phyloP scores from a whole-genome alignment of 2,797 vertebrate species.

The Erithacus rubecula region DNA sequence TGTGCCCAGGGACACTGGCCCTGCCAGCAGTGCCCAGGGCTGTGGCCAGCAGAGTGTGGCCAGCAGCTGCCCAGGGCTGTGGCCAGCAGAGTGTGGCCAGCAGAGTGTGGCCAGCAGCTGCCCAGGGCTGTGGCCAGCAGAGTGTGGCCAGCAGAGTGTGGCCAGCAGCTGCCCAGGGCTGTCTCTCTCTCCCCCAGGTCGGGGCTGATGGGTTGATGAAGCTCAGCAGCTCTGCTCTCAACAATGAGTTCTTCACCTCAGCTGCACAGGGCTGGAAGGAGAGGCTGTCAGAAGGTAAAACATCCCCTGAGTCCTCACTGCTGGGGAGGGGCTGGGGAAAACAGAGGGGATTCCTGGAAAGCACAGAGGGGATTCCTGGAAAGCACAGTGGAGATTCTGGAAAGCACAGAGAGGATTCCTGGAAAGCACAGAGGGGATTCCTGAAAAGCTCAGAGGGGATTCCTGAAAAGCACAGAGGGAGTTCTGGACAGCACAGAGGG shows the following conservation, averaged over 20 bases:
- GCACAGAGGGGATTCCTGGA: no score
- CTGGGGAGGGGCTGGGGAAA: not conserved
- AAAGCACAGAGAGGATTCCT: no score
- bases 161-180: not conserved
- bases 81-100: not conserved
- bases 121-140: not conserved
- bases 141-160: not conserved
- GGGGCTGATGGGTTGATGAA: conserved; percentile 90
- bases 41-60: not conserved
- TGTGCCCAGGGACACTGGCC: not conserved
- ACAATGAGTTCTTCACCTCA: conserved; percentile 98
- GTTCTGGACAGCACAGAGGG: no score
- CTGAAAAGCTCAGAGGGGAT: not conserved
- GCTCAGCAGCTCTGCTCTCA: conserved; percentile 92
- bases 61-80: not conserved
- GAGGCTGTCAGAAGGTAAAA: conserved; percentile 90
- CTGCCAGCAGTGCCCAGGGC: not conserved
- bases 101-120: not conserved
- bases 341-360: no score
- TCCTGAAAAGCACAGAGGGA: no score
- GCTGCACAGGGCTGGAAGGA: conserved; percentile 99
- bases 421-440: not conserved
- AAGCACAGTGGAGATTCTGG: no score
- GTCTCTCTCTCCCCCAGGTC: conserved; percentile 69
- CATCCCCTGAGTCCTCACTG: not conserved